Conservation (phyloP, 2,888 invertebrate genomes). For the Tolmerus cingulatus region DNA sequence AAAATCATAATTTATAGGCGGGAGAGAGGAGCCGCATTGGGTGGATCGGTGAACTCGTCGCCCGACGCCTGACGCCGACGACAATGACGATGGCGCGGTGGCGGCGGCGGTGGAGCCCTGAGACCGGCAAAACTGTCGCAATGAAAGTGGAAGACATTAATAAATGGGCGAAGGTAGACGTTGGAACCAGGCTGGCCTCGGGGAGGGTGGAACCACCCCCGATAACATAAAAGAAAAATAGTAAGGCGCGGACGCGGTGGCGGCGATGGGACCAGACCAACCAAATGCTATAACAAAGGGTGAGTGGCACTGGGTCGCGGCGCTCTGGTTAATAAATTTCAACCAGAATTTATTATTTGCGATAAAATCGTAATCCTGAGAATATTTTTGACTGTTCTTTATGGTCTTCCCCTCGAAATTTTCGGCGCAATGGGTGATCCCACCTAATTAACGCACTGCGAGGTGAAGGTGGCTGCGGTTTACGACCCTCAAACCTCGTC, state of each 20-base stretch:
- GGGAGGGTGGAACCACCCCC: constrained; percentile 12
- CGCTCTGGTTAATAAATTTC: constrained; percentile 47
- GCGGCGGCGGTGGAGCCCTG: background rate
- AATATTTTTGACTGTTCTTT: constrained; percentile 46
- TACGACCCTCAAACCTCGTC: background rate
- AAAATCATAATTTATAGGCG: constrained; percentile 48
- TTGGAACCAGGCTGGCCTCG: background rate
- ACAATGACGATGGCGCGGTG: background rate
- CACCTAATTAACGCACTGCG: constrained; percentile 2
- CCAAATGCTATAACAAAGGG: background rate
- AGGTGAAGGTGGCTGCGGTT: background rate
- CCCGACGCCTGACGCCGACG: background rate
- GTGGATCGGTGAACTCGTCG: background rate
- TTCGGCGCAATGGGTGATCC: constrained; percentile 11
- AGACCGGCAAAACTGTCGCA: constrained; percentile 31
- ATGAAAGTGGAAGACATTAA: constrained; percentile 44
- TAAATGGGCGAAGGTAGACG: constrained; percentile 39
- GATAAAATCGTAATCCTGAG: constrained; percentile 49
- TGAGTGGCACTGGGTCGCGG: background rate
- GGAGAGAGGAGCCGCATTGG: background rate
- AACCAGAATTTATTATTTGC: constrained; percentile 49
- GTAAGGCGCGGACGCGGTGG: background rate
- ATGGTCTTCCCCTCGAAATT: background rate
- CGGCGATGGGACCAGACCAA: background rate
- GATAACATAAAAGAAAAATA: constrained; percentile 12